Conservation (phyloP, 2,888 invertebrate genomes). For the Agrenia bidenticulata region DNA sequence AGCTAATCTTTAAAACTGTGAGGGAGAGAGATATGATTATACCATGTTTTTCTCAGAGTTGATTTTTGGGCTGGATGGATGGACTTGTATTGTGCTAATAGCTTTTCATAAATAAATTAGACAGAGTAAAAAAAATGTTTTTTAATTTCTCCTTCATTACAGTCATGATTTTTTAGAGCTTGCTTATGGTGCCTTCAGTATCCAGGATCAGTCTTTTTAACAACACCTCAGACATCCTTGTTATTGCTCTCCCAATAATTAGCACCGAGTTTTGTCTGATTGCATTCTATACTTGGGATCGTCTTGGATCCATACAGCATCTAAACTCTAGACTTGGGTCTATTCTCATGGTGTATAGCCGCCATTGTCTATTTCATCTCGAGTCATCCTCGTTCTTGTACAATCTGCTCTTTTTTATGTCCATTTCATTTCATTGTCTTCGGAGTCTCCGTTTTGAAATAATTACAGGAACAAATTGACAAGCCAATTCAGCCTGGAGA, state of each 20-base stretch:
- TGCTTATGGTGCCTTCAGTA: background rate
- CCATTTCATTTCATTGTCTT: constrained; percentile 30
- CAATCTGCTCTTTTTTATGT: constrained; percentile 14
- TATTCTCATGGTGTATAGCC: background rate
- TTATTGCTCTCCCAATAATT: constrained; percentile 48
- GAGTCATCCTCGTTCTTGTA: background rate
- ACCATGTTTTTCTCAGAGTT: background rate
- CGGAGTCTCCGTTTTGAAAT: constrained; percentile 28
- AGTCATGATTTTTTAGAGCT: constrained; percentile 3
- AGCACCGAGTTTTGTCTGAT: constrained; percentile 40
- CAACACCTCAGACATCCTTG: constrained; percentile 38
- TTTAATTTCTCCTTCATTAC: constrained; percentile 31
- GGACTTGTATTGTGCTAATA: background rate
- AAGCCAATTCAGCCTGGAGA: constrained; percentile 23
- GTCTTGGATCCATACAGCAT: background rate
- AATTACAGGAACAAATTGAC: constrained; percentile 35
- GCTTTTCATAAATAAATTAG: constrained; percentile 18
- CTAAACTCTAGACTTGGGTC: background rate
- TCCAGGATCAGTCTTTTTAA: background rate
- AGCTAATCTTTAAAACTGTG: constrained; percentile 1
- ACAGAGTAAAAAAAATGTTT: constrained; percentile 26
- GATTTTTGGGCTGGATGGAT: constrained; percentile 4
- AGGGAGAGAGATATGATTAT: background rate
- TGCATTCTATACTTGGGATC: constrained; percentile 14
- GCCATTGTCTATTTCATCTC: too few species aligned